Conservation (phyloP, 2,888 invertebrate species). For the Drosophila affinis region DNA sequence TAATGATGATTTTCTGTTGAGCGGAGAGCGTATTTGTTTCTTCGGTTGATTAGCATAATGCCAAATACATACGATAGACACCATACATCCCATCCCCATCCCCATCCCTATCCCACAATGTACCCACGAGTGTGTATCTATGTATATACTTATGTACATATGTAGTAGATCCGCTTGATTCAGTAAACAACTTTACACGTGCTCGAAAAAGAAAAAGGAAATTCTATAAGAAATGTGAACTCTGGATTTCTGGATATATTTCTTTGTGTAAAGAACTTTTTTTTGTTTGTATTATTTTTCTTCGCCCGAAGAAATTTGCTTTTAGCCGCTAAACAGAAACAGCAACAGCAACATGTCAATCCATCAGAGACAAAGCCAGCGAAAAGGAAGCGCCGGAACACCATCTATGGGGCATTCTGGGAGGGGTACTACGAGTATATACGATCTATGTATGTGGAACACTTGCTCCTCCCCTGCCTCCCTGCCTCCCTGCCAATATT, state of each 20-base stretch:
- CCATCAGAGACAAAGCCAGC: slow-evolving; percentile 27
- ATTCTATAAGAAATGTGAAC: slow-evolving; percentile 12
- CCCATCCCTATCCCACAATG: background rate
- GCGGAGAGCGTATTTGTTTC: slow-evolving; percentile 21
- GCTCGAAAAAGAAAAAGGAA: slow-evolving; percentile 20
- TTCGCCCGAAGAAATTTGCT: slow-evolving; percentile 1
- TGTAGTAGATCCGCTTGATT: slow-evolving; percentile 12
- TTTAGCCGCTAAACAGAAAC: slow-evolving; percentile 17
- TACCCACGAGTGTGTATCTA: background rate
- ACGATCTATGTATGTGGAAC: slow-evolving; percentile 6
- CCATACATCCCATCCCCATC: too few relatives aligned
- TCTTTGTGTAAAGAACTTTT: slow-evolving; percentile 27
- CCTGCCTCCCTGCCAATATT: slow-evolving; percentile 58
- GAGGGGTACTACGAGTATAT: background rate
- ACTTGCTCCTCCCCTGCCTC: background rate
- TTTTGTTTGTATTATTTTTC: slow-evolving; percentile 6
- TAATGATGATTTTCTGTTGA: slow-evolving; percentile 53
- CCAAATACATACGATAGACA: slow-evolving; percentile 23
- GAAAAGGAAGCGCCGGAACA: slow-evolving; percentile 55
- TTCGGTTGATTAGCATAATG: slow-evolving; percentile 40
- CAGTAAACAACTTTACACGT: slow-evolving; percentile 35
- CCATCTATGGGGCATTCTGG: slow-evolving; percentile 34
- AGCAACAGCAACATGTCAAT: slow-evolving; percentile 34
- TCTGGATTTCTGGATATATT: slow-evolving; percentile 22
- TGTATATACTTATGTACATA: too few relatives aligned